These are phyloP conservation scores for Mormyrus hasselquistii DNA, from an alignment of 2,797 vertebrate genomes.

Conservation along the genomic window DNA sequence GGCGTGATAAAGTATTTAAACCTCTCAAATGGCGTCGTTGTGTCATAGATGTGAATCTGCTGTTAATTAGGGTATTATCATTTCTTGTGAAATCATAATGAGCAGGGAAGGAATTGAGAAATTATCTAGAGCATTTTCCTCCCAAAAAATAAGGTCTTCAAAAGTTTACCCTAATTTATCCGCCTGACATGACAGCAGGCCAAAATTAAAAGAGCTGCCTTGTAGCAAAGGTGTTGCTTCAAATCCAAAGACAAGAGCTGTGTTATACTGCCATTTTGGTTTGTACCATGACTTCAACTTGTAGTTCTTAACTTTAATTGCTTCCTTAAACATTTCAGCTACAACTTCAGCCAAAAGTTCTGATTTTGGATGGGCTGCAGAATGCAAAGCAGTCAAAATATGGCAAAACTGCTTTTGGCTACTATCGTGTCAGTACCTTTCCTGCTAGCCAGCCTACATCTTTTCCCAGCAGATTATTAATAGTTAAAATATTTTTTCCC, in stretches of 20 bases:
- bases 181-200: not conserved
- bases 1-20: conserved; percentile 22
- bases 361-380: not conserved
- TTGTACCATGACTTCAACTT: not conserved
- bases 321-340: not conserved
- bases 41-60: conserved; percentile 20
- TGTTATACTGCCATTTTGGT: not conserved
- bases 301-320: not conserved
- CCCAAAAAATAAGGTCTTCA: not conserved
- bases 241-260: not conserved
- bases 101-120: not conserved
- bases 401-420: not conserved
- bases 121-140: not conserved
- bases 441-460: not conserved
- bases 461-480: conserved; percentile 3
- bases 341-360: not conserved
- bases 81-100: conserved; percentile 5
- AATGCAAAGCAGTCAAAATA: not conserved
- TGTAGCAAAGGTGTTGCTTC: not conserved
- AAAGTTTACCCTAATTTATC: not conserved
- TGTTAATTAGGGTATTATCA: conserved; percentile 23
- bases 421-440: not conserved
- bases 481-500: not conserved
- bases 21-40: conserved; percentile 19
- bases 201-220: not conserved